phyloP scores from a whole-genome alignment of 2,797 vertebrate species.

The Thripadectes ignobilis region DNA sequence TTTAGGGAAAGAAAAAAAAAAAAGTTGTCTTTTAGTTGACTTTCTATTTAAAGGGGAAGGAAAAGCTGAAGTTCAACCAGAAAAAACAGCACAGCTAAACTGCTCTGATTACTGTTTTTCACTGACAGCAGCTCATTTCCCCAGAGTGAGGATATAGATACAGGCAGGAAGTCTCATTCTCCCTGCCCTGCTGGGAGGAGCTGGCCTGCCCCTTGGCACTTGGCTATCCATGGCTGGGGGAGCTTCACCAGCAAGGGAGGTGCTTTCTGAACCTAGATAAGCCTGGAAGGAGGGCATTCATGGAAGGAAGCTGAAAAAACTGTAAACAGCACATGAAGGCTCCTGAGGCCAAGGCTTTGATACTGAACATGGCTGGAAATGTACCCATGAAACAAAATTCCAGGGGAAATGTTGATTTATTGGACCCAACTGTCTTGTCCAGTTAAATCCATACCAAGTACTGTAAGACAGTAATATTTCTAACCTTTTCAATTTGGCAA shows the following conservation, averaged over 20 bases:
- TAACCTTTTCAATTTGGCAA: neutral
- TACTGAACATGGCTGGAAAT: neutral
- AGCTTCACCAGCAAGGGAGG: neutral
- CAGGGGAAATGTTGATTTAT: neutral
- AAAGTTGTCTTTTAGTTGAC: neutral
- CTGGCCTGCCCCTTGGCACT: neutral
- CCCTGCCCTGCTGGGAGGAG: neutral
- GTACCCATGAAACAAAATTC: neutral
- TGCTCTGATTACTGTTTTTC: neutral
- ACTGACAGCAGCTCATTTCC: neutral
- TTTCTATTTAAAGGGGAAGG: neutral
- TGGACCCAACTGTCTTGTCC: neutral
- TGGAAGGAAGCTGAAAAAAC: neutral
- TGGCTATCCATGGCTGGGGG: neutral
- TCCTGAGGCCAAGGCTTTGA: neutral
- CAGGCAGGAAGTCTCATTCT: neutral
- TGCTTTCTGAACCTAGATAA: neutral
- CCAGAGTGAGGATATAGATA: neutral
- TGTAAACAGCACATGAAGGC: neutral
- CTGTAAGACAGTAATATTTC: neutral
- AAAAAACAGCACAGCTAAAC: neutral
- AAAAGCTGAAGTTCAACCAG: neutral
- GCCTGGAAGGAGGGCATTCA: accelerated
- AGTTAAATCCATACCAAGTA: neutral
- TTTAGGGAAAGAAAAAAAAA: neutral